Evolutionary conservation across 1,140 invertebrate genomes (phyloP), one percentile per base, ranked within the genome.

Genomic region (Drosophila kurseongensis): DNA sequence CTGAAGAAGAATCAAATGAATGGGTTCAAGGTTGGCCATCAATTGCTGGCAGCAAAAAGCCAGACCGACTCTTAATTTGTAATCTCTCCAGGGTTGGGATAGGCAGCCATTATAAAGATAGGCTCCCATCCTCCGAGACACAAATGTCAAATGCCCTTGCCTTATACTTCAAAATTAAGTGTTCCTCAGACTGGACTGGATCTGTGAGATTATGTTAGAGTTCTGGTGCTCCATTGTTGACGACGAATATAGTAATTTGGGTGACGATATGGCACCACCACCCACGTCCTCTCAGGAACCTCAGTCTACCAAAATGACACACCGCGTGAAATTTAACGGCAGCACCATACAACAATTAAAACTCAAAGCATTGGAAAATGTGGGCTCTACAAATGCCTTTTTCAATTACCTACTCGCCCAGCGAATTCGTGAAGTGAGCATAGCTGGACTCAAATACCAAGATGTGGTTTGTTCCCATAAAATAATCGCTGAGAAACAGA

Each of bases 11-110:
- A 78, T 16, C 74, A 73, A 76, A 67, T 52, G 16, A 63, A 86
- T 80, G 72, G 83, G 83, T 89, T 88, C 83, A 88, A 88, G 83
- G 83, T 75, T 88, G 67, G 62, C 29, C 29, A 29, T 51, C 36
- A 56, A 66, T 79, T 47, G 40, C 36, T 59, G 76, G 45, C 35
- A 40, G 40, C 18, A 51, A 27, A 55, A 60, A 73, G 23, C 23
- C 50, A 57, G 14, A 12, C 42, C 59, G 45, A 18, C 58, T 63
- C 60, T 79, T 83, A 83, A 75, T 83, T 79, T 80, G 71, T 67
- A 66, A 62, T 71, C 80, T 81, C 42, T 36, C 40, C 27, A 27
- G 4, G 58, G 67, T 51, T 48, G 65, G 65, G 18, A 69, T 42
- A 71, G 65, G 65, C 29, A 71, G 44, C 44, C 66, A 72, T 72